Percentiles rank a stretch among this genome's conserved stretches.
Conservation (phyloP, 2,797 vertebrate species). For the Paguma larvata region DNA sequence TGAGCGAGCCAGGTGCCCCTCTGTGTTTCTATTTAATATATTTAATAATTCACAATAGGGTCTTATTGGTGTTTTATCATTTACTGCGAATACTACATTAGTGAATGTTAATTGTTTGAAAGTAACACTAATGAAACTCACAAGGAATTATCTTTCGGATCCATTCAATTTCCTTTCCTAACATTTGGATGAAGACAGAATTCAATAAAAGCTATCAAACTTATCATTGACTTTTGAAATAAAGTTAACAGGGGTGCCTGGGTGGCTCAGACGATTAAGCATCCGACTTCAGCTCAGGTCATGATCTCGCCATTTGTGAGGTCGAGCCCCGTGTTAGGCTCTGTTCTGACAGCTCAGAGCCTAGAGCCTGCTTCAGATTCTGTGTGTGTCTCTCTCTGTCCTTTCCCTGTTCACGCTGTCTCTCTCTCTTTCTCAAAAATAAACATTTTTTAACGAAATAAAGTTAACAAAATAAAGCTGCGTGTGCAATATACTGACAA, state of each 20-base stretch:
- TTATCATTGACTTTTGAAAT: slow-evolving; percentile 22
- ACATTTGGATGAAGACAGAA: slow-evolving; percentile 22
- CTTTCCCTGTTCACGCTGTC: no score
- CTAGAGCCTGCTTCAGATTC: no score
- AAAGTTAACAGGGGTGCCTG: not conserved
- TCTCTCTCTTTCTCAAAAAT: no score
- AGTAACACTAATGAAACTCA: slow-evolving; percentile 15
- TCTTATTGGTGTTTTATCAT: not conserved
- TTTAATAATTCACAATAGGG: slow-evolving; percentile 31
- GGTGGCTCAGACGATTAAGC: no score
- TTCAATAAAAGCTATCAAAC: not conserved
- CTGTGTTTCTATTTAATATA: slow-evolving; percentile 18
- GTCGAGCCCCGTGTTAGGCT: no score
- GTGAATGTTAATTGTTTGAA: slow-evolving; percentile 14
- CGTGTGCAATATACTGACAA: not conserved
- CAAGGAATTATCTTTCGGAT: slow-evolving; percentile 15
- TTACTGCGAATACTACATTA: not conserved
- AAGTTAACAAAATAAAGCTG: slow-evolving; percentile 18
- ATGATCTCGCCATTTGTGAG: no score
- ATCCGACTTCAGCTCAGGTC: no score
- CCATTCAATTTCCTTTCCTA: slow-evolving; percentile 8
- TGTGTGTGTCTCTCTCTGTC: no score
- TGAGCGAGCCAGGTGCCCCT: no score
- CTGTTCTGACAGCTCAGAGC: no score
- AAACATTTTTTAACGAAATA: not conserved